Conservation (phyloP, 2,888 invertebrate species). For the Prionchulus punctatus region DNA sequence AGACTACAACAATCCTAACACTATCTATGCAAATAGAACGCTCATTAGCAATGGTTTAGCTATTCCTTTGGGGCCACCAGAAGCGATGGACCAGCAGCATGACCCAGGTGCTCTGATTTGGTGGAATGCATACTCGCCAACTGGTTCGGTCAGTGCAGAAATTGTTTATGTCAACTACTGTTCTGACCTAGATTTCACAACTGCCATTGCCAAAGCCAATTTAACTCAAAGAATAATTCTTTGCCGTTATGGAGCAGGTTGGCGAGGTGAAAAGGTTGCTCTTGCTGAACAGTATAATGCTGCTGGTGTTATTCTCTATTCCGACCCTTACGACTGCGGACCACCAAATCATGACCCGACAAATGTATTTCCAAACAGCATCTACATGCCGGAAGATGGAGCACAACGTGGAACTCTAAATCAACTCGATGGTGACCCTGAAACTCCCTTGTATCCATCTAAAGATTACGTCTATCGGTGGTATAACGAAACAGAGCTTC, state of each 20-base stretch:
- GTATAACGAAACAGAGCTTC: constrained; percentile 11
- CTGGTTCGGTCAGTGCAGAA: constrained; percentile 20
- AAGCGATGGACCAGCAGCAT: constrained; percentile 9
- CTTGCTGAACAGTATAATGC: constrained; percentile 30
- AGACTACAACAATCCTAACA: constrained; percentile 7
- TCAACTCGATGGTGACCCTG: constrained; percentile 35
- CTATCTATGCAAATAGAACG: constrained; percentile 16
- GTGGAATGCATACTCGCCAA: constrained; percentile 22
- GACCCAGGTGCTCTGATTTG: too few relatives aligned
- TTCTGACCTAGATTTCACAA: constrained; percentile 30
- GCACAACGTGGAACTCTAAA: constrained; percentile 36
- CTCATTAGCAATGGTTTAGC: constrained; percentile 18
- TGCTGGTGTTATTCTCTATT: constrained; percentile 33
- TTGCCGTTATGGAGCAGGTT: constrained; percentile 35
- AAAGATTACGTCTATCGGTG: constrained; percentile 16
- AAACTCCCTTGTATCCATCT: constrained; percentile 39
- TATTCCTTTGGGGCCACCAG: constrained; percentile 15
- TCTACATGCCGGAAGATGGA: constrained; percentile 37
- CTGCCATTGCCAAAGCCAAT: constrained; percentile 21
- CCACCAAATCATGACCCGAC: too few relatives aligned
- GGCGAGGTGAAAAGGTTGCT: constrained; percentile 33
- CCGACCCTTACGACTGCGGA: constrained; percentile 34
- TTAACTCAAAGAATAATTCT: constrained; percentile 31
- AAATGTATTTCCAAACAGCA: constrained; percentile 27
- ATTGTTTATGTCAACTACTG: constrained; percentile 36